Percentiles rank a stretch among this genome's conserved stretches.
Evolutionary conservation across 2,888 invertebrate genomes (phyloP).

Genomic region (Leucophenga montana): DNA sequence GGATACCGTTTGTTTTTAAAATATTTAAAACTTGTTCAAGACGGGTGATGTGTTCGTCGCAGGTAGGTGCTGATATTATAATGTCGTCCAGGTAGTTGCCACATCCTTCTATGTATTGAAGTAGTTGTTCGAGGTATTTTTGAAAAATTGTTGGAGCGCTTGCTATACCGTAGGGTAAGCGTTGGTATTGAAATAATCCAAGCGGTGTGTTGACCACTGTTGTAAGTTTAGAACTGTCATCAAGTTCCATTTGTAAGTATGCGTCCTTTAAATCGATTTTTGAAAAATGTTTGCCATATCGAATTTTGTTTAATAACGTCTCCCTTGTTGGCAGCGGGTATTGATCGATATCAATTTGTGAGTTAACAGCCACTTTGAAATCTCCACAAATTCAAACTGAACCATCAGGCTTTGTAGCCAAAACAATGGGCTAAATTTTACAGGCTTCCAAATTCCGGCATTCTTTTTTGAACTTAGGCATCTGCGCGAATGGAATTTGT

Average conservation of each 20-base stretch:
- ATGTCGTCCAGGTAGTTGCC: slow-evolving; percentile 33
- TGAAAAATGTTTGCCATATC: slow-evolving; percentile 17
- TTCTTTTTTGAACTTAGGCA: no score
- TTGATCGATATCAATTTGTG: slow-evolving; percentile 29
- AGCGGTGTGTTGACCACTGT: slow-evolving; percentile 23
- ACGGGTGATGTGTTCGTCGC: slow-evolving; percentile 13
- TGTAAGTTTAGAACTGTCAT: no score
- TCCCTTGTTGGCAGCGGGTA: slow-evolving; percentile 26
- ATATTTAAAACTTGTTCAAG: not conserved
- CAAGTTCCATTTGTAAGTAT: slow-evolving; percentile 32
- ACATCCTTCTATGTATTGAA: slow-evolving; percentile 17
- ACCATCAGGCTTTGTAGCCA: no score
- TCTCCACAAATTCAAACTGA: slow-evolving; percentile 32
- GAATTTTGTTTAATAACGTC: slow-evolving; percentile 20
- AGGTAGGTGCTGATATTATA: slow-evolving; percentile 22
- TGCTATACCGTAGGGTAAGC: slow-evolving; percentile 35
- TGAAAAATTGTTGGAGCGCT: slow-evolving; percentile 37
- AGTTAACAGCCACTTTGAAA: slow-evolving; percentile 29
- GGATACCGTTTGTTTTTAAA: not conserved
- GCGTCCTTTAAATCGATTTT: no score
- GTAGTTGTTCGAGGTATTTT: slow-evolving; percentile 33
- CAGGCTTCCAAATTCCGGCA: slow-evolving; percentile 25
- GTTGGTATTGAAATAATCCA: slow-evolving; percentile 36
- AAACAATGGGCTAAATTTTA: slow-evolving; percentile 27
- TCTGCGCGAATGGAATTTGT: no score